Base-by-base conservation (phyloP, 2,888 invertebrate genomes). In the Brachypalpus laphriformis region DNA sequence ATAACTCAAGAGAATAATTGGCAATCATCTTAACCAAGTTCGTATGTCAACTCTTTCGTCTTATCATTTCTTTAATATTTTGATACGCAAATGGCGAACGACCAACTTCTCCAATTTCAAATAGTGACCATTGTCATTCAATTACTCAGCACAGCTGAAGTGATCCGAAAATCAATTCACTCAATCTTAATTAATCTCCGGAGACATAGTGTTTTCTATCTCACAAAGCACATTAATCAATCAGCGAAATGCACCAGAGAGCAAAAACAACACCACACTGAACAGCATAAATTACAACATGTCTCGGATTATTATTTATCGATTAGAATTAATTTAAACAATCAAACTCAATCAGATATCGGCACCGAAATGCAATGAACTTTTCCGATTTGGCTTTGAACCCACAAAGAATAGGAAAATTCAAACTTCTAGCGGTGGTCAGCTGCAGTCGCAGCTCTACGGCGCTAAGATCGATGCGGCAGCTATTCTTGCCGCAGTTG, bases 241-340 rank as follows among this genome's bases (percentile, higher is more conserved):
- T 85, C 85, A 85, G 18, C 74, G 18, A 78, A 66, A 34, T 49
- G 34, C 25, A 76, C 70, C 31, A 42, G 16, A 71, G 37, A 37
- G 25, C 22, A 34, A 63, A 74, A 65, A 51, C 45, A 71, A 66
- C 59, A 59, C 28, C 59, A 63, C 37, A 11, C 16, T 11, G 63
- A 56, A 71, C 70, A 66, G 74, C 75, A 85, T 81, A 85, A 85
- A 81, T 85, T 81, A 81, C 75, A 71, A 85, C 81, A 81, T 71
- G 81, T 81, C 65, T 66, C 66, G 49, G 81, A 85, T 81, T 85
- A 85, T 85, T 85, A 75, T 81, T 81, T 85, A 85, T 81, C 71
- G 85, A 81, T 85, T 85, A 81, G 75, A 85, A 85, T 81, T 85
- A 85, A 85, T 85, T 85, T 75, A 85, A 85, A 85, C 85, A 81